Base-by-base conservation (phyloP, 2,888 invertebrate genomes). In the Eristalis intricaria region DNA sequence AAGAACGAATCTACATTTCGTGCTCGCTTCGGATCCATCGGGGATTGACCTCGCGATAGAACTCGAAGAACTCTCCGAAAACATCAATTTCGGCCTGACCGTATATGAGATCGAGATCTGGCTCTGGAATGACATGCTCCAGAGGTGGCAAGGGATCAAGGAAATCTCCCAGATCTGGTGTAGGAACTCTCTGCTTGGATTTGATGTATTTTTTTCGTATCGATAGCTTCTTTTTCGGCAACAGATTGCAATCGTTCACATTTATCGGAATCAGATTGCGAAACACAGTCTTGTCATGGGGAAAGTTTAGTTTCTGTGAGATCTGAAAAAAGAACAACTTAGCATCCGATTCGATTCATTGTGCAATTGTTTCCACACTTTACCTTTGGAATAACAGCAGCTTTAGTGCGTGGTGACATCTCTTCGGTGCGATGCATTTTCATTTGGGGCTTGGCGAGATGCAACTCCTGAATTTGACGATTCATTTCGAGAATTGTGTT, bases 291-390 rank as follows among this genome's bases (percentile, higher is more conserved):
- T 84, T 78, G 69, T 89, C 85, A 15, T 89, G 89, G 2, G 89
- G 84, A 76, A 92, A 91, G 83, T 92, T 92, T 35, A 92, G 88
- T 82, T 90, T 91, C 38, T 91, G 90, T n/a, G 90, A 90, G 66
- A 91, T 74, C 92, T 92, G 77, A 5, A 60, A 64, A n/a, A n/a
- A 15, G 13, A 56, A 58, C 26, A 38, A 3, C 15, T 8, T 4
- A 1, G 7, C 10, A 11, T 19, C 7, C 13, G 13, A 32, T n/a
- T 1, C 66, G n/a, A 15, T 11, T 10, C 35, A 4, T 0, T 60
- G 15, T 13, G 10, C 2, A 26, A 56, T 15, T n/a, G 10, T 19
- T 11, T 22, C 13, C 23, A 11, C 26, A 2, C n/a, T n/a, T 38
- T 88, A 91, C 91, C 83, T 89, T 91, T 22, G 90, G 91, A n/a